A percentile compares a stretch with the other conserved stretches of the same genome.
Evolutionary conservation across 2,797 vertebrate genomes (phyloP).

Genomic region (Onychomys torridus): DNA sequence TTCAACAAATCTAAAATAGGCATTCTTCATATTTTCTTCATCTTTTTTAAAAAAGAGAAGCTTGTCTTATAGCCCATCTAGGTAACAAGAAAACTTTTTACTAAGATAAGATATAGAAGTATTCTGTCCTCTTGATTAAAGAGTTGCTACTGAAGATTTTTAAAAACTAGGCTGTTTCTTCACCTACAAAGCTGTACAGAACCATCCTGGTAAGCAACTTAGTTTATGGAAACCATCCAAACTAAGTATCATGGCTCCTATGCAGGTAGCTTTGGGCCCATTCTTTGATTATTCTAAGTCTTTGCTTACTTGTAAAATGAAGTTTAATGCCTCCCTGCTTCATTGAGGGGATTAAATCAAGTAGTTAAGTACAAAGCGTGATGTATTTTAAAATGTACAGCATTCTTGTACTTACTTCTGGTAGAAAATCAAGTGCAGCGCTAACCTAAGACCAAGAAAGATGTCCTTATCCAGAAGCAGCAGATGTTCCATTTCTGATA

Average conservation of each 20-base stretch:
- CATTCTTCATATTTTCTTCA: not conserved
- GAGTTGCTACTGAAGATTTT: not conserved
- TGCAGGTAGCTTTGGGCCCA: not conserved
- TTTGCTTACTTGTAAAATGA: not conserved
- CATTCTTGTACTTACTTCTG: not conserved
- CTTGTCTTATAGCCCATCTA: not conserved
- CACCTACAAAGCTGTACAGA: not conserved
- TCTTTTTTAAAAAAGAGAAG: not conserved
- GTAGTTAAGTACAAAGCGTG: not conserved
- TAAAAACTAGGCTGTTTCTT: not conserved
- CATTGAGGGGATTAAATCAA: constrained; percentile 18
- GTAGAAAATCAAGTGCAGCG: not conserved
- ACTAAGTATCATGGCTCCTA: not conserved
- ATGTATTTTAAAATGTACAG: not conserved
- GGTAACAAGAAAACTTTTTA: not conserved
- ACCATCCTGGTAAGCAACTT: not conserved
- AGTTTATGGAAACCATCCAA: not conserved
- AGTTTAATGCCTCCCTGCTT: not conserved
- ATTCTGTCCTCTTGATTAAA: not conserved
- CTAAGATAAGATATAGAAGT: not conserved
- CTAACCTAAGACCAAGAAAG: not conserved
- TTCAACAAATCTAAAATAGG: not conserved
- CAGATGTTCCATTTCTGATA: not conserved
- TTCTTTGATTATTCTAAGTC: not conserved
- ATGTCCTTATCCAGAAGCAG: not conserved